Conservation (phyloP, 2,888 invertebrate genomes). For the Zeuzera pyrina region DNA sequence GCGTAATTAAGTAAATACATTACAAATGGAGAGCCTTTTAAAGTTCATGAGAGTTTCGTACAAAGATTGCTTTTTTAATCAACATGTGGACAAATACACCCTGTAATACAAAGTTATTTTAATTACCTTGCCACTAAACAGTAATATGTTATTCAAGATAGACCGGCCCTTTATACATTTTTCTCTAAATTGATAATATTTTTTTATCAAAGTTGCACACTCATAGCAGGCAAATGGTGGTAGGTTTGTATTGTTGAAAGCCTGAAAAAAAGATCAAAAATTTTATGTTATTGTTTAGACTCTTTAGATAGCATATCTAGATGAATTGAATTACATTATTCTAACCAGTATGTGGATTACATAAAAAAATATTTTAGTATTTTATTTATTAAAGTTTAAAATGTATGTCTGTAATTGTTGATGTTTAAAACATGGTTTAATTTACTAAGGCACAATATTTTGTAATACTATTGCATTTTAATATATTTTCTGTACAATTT, state of each 20-base stretch:
- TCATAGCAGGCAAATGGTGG: slow-evolving; percentile 44
- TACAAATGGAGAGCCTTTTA: not conserved
- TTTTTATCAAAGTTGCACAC: slow-evolving; percentile 41
- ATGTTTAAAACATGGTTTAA: no score
- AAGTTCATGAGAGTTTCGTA: not conserved
- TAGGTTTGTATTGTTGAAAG: slow-evolving; percentile 24
- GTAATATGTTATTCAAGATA: slow-evolving; percentile 32
- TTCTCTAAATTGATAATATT: slow-evolving; percentile 42
- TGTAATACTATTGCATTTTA: no score
- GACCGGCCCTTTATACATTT: slow-evolving; percentile 38
- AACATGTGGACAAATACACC: not conserved
- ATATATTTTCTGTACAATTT: no score
- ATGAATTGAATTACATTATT: no score
- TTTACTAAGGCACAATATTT: no score
- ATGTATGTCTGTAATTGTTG: no score
- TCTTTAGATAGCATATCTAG: no score
- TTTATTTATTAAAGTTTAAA: no score
- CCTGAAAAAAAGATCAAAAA: slow-evolving; percentile 22
- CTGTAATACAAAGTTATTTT: not conserved
- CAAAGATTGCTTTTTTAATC: no score
- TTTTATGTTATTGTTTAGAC: not conserved
- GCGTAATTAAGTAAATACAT: not conserved
- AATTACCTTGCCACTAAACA: slow-evolving; percentile 36
- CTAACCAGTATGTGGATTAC: no score
- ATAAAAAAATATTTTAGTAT: no score